These are phyloP conservation scores for Cephus pulcher DNA, from an alignment of 2,888 invertebrate genomes.

Conservation along the genomic window DNA sequence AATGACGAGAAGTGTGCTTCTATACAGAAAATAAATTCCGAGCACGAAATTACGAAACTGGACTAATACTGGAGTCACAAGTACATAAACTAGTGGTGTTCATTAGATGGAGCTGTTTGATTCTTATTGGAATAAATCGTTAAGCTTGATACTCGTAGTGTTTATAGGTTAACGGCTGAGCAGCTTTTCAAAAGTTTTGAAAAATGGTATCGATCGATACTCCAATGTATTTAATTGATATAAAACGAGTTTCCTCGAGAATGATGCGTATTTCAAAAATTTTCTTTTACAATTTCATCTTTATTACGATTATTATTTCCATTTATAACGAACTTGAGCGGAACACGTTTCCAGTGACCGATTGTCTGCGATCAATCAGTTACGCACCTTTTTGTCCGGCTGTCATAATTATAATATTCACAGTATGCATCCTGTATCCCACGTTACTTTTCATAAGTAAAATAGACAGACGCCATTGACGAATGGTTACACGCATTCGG, in stretches of 20 bases:
- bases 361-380: not conserved
- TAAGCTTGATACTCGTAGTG: not conserved
- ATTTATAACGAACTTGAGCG: not conserved
- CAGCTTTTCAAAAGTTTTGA: too few relatives aligned
- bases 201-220: not conserved
- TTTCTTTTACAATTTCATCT: not conserved
- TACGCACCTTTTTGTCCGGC: not conserved
- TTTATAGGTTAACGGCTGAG: not conserved
- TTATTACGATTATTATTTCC: not conserved
- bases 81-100: not conserved
- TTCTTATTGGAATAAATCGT: not conserved
- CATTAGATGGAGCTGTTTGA: not conserved
- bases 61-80: not conserved
- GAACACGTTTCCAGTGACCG: not conserved
- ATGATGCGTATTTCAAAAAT: not conserved
- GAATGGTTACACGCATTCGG: constrained; percentile 23
- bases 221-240: not conserved
- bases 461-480: constrained; percentile 29
- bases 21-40: not conserved
- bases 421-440: not conserved
- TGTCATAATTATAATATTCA: not conserved
- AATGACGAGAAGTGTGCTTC: not conserved
- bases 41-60: not conserved
- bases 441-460: constrained; percentile 39
- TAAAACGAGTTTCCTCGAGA: not conserved